Evolutionary conservation across 1,140 invertebrate genomes (phyloP), one percentile per base, ranked within the genome.

Genomic region (Drosophila tani): DNA sequence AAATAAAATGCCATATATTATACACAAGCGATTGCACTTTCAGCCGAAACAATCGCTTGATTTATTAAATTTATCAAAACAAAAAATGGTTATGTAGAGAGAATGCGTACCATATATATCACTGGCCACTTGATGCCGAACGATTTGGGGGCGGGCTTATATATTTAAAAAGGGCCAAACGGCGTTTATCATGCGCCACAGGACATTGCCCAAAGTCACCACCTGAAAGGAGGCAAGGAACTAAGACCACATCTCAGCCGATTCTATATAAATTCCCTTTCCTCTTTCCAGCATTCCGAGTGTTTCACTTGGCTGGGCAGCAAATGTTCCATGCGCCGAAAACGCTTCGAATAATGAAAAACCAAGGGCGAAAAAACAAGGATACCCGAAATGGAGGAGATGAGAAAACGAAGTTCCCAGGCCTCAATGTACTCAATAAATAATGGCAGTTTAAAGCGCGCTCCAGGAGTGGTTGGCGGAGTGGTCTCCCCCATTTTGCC

Each of bases 131-230:
- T 43, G 51, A 76, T 41, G 35, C 15, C 40, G 14, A 41, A 11
- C 7, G n/a, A 29, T 50, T 68, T 19, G 43, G 35, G 9, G 35
- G 21, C 11, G 19, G 5, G 15, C 19, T 58, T 58, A 64, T 59
- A 65, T 73, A 82, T 82, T 82, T 79, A 82, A 82, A 82, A 77
- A 68, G 77, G 58, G 64, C 67, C 49, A 69, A 66, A 64, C 75
- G 76, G 76, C 75, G 81, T 83, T 83, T 83, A 83, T 83, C 81
- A 84, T 82, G 81, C 81, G 78, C 81, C 81, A 83, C 81, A 83
- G 81, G 81, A 83, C 81, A 83, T 83, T 83, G 81, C 81, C 81
- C 81, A 83, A 76, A 73, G 69, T 83, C 81, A 83, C 81, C 81
- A 80, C 78, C 66, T 50, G 47, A 55, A n/a, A 21, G 69, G 51